Base-by-base conservation (phyloP, 2,888 invertebrate genomes). In the Orthosia incerta region DNA sequence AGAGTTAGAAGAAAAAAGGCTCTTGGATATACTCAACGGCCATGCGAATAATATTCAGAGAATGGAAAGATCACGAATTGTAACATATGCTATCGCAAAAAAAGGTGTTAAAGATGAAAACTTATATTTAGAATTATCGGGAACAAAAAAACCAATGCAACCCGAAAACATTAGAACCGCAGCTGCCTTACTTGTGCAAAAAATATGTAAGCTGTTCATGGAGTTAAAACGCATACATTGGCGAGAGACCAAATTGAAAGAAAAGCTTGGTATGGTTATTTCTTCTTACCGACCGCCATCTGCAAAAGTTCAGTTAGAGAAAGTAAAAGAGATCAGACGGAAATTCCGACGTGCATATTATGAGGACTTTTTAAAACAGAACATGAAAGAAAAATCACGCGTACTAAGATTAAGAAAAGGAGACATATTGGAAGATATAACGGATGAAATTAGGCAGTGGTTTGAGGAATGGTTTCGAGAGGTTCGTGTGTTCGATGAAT, bases 381-480 rank as follows among this genome's bases (percentile, higher is more conserved):
- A 95, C 77, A 67, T 96, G 3, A 95, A 94, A 73, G 97, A 97
- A 91, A 96, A 96, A 85, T 88, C 94, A 39, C 94, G 96, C 23
- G 93, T 97, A 26, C 87, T 97, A 26, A 90, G 92, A 79, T 92
- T 97, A 4, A 92, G 97, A 63, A 95, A 96, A 86, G 97, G 97
- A 9, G 95, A 97, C 53, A 95, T 98, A 80, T 97, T 97, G 93
- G 98, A 98, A 89, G 97, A 98, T 85, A 98, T 98, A 90, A 97
- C 97, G 55, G 97, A 97, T 79, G 98, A 98, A 94, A 97, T 98
- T 72, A 96, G 98, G 73, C 97, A 97, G 87, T 98, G 98, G 98
- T 97, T 98, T 88, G 90, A 96, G 62, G 94, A 97, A 70, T 98
- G 98, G 97, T 96, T 97, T 92, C 91, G 92, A 56, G 90, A 91